Evolutionary conservation across 2,888 invertebrate genomes (phyloP), one percentile per base, ranked within the genome.

Genomic region (Argynnis bischoffii): DNA sequence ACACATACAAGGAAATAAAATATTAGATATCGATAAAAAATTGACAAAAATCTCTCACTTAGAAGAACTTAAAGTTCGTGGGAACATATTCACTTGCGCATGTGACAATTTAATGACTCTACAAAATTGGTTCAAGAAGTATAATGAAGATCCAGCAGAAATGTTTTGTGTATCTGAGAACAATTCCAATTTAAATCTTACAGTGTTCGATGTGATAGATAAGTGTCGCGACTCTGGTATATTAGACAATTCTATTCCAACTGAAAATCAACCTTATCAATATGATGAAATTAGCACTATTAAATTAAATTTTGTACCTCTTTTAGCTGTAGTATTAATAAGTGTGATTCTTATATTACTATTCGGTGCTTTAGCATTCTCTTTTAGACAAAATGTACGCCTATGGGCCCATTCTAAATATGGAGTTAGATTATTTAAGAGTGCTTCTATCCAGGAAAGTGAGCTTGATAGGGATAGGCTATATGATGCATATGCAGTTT

Each of bases 401-500:
- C 91, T 97, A 69, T 97, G 97, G 96, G 95, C 96, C 15, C 96
- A 96, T 86, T 95, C 96, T 61, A 95, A 94, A 76, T 98, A 96
- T 85, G 97, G 97, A 55, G 94, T 97, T 46, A 93, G 97, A 69
- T 91, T 97, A 74, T 96, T 96, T 81, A 95, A 95, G 88, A 94
- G 94, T 84, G 88, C 90, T 76, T 90, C 93, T 70, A 89, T 93
- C 69, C 92, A 93, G 77, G 93, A 93, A 76, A 93, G 93, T 83
- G 93, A 94, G 79, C 84, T 95, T 41, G 93, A 94, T 80, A 89
- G 93, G 76, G 95, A 96, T 80, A 94, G 96, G 75, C 92, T 96
- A 64, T 97, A 96, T 87, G 98, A 98, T 89, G 97, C 97, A 71
- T 98, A 98, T 87, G 94, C 98, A 82, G 95, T 97, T 63, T 98